phyloP scores from a whole-genome alignment of 2,797 vertebrate genomes.

The Eurystomus glaucurus region DNA sequence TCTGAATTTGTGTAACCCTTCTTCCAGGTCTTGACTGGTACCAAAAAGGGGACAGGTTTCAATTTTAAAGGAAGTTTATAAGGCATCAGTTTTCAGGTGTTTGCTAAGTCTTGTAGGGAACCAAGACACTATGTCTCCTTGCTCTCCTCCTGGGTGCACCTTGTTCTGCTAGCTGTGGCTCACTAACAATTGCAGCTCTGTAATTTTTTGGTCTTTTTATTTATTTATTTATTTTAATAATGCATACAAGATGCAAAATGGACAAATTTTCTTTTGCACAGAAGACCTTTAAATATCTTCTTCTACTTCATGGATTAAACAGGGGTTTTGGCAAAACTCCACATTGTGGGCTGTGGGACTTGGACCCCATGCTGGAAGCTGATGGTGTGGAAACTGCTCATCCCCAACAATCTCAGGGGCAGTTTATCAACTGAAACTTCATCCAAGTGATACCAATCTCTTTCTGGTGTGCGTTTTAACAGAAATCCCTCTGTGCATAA shows the following conservation, averaged over 20 bases:
- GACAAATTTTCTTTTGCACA: background rate
- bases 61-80: background rate
- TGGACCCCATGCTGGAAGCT: background rate
- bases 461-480: background rate
- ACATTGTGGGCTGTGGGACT: background rate
- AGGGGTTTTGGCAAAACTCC: background rate
- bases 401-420: rapidly evolving
- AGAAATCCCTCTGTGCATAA: background rate
- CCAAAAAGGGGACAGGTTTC: background rate
- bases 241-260: background rate
- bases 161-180: background rate
- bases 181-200: background rate
- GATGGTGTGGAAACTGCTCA: background rate
- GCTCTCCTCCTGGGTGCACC: background rate
- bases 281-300: background rate
- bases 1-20: background rate
- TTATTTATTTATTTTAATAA: background rate
- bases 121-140: background rate
- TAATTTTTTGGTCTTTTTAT: background rate
- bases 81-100: background rate
- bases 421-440: background rate
- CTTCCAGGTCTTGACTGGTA: background rate
- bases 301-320: background rate
- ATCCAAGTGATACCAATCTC: background rate
- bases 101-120: background rate